phyloP scores from a whole-genome alignment of 2,888 invertebrate species.

The Lycia hirtaria region DNA sequence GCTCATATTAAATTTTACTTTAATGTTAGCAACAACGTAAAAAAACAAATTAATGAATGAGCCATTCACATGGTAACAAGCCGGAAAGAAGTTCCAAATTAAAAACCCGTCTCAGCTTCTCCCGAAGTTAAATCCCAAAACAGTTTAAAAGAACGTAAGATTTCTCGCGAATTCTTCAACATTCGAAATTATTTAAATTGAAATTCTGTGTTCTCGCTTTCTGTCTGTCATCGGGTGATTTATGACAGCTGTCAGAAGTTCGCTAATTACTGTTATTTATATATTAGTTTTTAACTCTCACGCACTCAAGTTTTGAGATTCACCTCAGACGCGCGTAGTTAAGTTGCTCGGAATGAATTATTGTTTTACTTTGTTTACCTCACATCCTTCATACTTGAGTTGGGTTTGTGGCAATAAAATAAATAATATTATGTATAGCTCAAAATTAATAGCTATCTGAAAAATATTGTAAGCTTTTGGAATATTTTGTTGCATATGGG shows the following conservation, averaged over 20 bases:
- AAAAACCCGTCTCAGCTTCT: conserved; percentile 20
- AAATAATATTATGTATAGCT: not conserved
- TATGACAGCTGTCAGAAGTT: conserved; percentile 59
- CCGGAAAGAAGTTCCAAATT: conserved; percentile 13
- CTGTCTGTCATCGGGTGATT: conserved; percentile 52
- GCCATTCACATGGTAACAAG: conserved; percentile 17
- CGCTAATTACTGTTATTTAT: conserved; percentile 54
- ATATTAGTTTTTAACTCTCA: conserved; percentile 47
- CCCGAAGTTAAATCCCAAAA: conserved; percentile 25
- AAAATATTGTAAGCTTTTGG: no score
- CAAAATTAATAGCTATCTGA: not conserved
- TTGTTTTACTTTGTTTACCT: conserved; percentile 14
- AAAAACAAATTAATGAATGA: conserved; percentile 12
- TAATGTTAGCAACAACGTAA: not conserved
- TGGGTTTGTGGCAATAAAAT: conserved; percentile 3
- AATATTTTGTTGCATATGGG: no score
- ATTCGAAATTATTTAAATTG: conserved; percentile 50
- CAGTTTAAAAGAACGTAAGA: conserved; percentile 28
- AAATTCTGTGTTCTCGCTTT: conserved; percentile 51
- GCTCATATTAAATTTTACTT: not conserved
- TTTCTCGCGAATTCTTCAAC: conserved; percentile 33
- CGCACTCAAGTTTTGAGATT: conserved; percentile 24
- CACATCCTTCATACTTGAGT: not conserved
- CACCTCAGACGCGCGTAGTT: conserved; percentile 21
- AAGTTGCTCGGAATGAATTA: conserved; percentile 11